Base-by-base conservation (phyloP, 2,797 vertebrate genomes). In the Eulemur coronatus region DNA sequence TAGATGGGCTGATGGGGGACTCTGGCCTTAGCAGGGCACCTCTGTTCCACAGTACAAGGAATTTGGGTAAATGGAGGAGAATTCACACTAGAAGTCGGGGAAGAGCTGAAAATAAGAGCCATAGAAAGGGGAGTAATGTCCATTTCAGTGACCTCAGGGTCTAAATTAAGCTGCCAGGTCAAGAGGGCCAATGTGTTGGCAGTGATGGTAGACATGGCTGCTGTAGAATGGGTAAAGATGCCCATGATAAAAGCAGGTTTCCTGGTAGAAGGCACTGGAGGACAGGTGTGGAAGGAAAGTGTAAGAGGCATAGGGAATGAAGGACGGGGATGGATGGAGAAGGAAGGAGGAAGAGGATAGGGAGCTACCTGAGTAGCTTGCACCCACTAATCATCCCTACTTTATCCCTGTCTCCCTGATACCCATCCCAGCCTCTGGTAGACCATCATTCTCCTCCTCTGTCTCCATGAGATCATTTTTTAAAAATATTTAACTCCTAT, bases 81-180 rank as follows among this genome's bases (percentile, higher is more conserved):
- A 7, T 5, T 65, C 22, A 15, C 7, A 87, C 96, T 73, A 67
- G 98, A 80, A 96, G 69, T 24, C 97, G 91, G 18, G 52, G 97
- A 30, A 33, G 30, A 33, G 14, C 30, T 33, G 61, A 33, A 52
- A 0, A 93, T 65, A 13, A 98, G 94, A 22, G 97, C 88, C 55
- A 98, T 97, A 0, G 96, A 55, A 0, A 46, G 75, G 5, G 76
- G 69, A 41, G 97, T 84, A n/a, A 93, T 35, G 0, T 38, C 75
- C 2, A 95, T 79, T 22, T 98, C 69, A 46, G 89, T 22, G 0
- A 95, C 8, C 89, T 98, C 99, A 92, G 98, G 92, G 52, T 98
- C 98, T 98, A 99, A 99, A 38, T 98, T 94, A 0, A 99, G 98
- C 67, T 98, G 99, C 18, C 92, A 33, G 7, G 95, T 92, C 2